Percentiles rank a stretch among this genome's conserved stretches.
Evolutionary conservation across 1,140 invertebrate species (phyloP).

Genomic region (Cyclargus thomasi): DNA sequence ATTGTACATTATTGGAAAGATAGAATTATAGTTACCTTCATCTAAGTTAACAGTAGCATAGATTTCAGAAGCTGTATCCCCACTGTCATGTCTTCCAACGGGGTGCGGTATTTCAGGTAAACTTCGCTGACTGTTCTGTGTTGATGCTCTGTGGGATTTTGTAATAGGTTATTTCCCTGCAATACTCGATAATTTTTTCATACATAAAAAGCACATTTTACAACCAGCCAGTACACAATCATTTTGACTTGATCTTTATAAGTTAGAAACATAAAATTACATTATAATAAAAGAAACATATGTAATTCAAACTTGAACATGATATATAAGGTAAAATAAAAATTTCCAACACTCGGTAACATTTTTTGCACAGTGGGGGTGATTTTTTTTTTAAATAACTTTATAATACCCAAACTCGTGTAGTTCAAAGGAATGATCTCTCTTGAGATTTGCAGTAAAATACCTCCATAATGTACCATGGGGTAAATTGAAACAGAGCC

Average conservation of each 20-base stretch:
- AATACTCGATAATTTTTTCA: background rate
- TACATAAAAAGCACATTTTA: background rate
- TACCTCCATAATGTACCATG: too few relatives aligned
- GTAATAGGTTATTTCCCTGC: background rate
- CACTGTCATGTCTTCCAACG: conserved; percentile 68
- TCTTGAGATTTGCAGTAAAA: too few relatives aligned
- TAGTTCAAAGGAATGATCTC: too few relatives aligned
- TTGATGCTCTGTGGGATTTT: conserved; percentile 45
- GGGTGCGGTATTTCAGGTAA: conserved; percentile 71
- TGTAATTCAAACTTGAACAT: too few relatives aligned
- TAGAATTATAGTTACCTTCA: conserved; percentile 45
- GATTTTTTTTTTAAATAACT: too few relatives aligned
- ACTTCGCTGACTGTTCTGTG: conserved; percentile 71
- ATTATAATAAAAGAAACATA: too few relatives aligned
- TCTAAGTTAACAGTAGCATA: conserved; percentile 72
- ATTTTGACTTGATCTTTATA: background rate
- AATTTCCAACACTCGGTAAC: too few relatives aligned
- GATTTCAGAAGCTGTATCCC: conserved; percentile 71
- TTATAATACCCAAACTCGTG: too few relatives aligned
- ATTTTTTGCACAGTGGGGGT: too few relatives aligned
- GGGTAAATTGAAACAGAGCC: too few relatives aligned
- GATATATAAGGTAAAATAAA: too few relatives aligned
- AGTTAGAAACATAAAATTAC: too few relatives aligned
- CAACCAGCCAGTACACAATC: background rate
- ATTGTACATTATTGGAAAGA: background rate